Evolutionary conservation across 2,113 vertebrate species (phyloP), one percentile per base, ranked within the genome.

Genomic region (Cinclus mexicanus): DNA sequence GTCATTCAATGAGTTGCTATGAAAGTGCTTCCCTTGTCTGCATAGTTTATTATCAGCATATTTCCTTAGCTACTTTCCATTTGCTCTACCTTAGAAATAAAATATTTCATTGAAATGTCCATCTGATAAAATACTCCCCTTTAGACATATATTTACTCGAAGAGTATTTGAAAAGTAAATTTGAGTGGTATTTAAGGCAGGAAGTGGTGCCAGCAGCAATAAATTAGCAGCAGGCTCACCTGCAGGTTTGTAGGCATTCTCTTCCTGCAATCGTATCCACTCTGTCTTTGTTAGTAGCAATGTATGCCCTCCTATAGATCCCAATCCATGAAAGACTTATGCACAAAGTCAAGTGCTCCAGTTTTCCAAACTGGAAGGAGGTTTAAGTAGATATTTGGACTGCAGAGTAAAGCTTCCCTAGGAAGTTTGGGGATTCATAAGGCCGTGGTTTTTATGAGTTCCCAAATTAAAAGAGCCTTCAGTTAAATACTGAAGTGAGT

Each of bases 41-140:
- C 25, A 22, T 94, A 79, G 96, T 98, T 97, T 97, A 97, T 95
- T 89, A 84, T 63, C 70, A 71, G 50, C 57, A 65, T 97, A 96
- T 98, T 98, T 98, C 87, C 96, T 97, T 91, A 95, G 84, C 94
- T 95, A 93, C 53, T 95, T 97, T 96, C 81, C 68, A 72, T 94
- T 96, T 3, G 7, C 94, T 72, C 69, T 69, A 78, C 70, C 60
- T 97, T 94, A 96, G 92, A 96, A 97, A 96, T 96, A 97, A 97
- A 94, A 82, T 88, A 96, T 95, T 97, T 96, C 78, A 87, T 76
- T 96, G 89, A 90, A 70, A 95, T 94, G 83, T 85, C 93, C 93
- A 95, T 94, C 91, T 80, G 83, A 97, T 96, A 96, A 98, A 97
- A 94, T 97, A 96, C 95, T 96, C 89, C 46, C 65, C 70, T 82